Base-by-base conservation (phyloP, 1,140 invertebrate genomes). In the Homalodisca vitripennis region DNA sequence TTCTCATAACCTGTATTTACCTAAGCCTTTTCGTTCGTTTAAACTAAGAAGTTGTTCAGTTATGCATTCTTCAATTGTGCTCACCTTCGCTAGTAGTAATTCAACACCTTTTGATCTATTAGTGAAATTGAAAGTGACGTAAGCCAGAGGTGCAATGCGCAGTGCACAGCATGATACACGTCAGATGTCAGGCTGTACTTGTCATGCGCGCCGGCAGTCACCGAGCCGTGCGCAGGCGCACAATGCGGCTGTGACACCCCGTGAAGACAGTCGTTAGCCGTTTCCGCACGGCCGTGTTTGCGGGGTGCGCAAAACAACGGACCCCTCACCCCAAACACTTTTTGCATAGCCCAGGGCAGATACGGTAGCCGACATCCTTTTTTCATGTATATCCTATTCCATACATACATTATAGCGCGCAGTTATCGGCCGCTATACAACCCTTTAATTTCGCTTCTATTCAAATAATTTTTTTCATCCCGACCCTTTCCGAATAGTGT, bases 321-420 rank as follows among this genome's bases (percentile, higher is more conserved):
- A 27, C 65, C 46, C 48, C 53, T n/a, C n/a, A n/a, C n/a, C n/a
- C n/a, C n/a, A n/a, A n/a, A n/a, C 65, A 31, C 27, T 67, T 67
- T 67, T 67, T 67, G 46, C 65, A 67, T 67, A 51, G 14, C 63
- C n/a, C n/a, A n/a, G n/a, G n/a, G n/a, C n/a, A n/a, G n/a, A n/a
- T n/a, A n/a, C n/a, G n/a, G n/a, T n/a, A 24, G 14, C 60, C 48
- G 62, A 69, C 62, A 69, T 66, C 67, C 71, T 66, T 71, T 71
- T 73, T 73, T 72, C 71, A 70, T 72, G 68, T 70, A 73, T 73
- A 73, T 73, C 72, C 72, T 66, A 73, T 73, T 70, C 69, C 72
- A n/a, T 73, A 73, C 72, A 73, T 73, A 73, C 69, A 73, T 73
- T 73, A 73, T 70, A 72, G 64, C 66, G 31, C 41, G 22, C n/a